phyloP scores from a whole-genome alignment of 92 coral and sea anemone species.

The Virgularia gustaviana region DNA sequence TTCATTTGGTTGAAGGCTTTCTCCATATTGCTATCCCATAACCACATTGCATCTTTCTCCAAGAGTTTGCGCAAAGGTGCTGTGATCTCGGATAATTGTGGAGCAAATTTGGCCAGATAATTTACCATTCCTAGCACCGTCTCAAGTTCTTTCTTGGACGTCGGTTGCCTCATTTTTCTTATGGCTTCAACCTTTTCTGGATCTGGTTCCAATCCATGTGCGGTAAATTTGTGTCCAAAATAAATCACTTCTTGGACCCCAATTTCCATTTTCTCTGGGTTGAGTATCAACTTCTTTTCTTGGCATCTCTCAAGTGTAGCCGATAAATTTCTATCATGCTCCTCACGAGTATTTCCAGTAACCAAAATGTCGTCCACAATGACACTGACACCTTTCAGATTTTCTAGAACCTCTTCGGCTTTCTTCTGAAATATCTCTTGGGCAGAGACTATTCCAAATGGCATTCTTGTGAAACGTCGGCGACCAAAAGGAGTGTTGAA shows the following conservation, averaged over 20 bases:
- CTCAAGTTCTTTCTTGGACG: background rate
- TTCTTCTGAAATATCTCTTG: slow-evolving; percentile 19
- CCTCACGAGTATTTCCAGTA: background rate
- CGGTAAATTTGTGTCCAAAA: slow-evolving; percentile 13
- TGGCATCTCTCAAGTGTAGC: background rate
- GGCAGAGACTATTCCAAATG: background rate
- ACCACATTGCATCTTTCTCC: background rate
- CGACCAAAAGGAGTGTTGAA: slow-evolving; percentile 2
- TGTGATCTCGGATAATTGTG: slow-evolving; percentile 11
- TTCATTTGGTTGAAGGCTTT: background rate
- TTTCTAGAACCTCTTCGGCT: background rate
- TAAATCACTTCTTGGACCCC: slow-evolving; percentile 11
- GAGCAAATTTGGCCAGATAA: slow-evolving; percentile 36
- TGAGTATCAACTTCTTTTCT: slow-evolving; percentile 19
- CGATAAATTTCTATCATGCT: background rate
- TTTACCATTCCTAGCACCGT: slow-evolving; percentile 6
- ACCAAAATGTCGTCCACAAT: background rate
- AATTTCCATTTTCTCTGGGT: slow-evolving; percentile 9
- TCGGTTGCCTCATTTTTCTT: slow-evolving; percentile 13
- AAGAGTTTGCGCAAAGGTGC: slow-evolving; percentile 12
- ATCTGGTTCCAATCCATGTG: slow-evolving; percentile 29
- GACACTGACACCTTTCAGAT: background rate
- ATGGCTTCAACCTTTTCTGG: slow-evolving; percentile 4
- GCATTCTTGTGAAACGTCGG: background rate
- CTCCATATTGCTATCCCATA: background rate